phyloP scores from a whole-genome alignment of 2,888 invertebrate species.

The Eristalis intricaria region DNA sequence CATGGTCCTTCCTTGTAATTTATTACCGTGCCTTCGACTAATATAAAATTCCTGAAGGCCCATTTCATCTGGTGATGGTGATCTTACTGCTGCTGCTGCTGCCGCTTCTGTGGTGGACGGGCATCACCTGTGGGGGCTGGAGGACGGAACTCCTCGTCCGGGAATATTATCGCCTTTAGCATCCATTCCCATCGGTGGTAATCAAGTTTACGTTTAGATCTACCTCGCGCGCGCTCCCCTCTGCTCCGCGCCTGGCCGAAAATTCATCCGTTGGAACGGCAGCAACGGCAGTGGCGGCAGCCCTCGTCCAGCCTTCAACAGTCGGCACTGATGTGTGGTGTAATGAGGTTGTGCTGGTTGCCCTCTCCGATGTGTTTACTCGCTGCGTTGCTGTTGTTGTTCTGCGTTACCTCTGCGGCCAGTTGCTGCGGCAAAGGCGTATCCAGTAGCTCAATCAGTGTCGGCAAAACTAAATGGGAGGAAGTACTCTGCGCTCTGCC shows the following conservation, averaged over 20 bases:
- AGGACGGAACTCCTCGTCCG: conserved; percentile 40
- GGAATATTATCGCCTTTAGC: conserved; percentile 71
- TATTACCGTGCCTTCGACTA: conserved; percentile 71
- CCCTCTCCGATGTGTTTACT: conserved; percentile 27
- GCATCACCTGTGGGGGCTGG: conserved; percentile 30
- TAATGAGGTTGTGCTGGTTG: conserved; percentile 63
- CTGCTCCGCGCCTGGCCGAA: background rate
- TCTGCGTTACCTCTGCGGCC: conserved; percentile 1
- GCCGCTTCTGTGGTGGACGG: conserved; percentile 10
- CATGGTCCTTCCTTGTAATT: conserved; percentile 70
- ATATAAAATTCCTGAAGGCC: conserved; percentile 72
- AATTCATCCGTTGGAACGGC: background rate
- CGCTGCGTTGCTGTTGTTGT: background rate
- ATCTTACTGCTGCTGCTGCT: conserved; percentile 19
- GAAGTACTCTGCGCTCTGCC: conserved; percentile 63
- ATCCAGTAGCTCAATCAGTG: conserved; percentile 72
- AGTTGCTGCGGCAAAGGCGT: conserved; percentile 48
- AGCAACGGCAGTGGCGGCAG: background rate
- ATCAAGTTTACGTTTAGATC: conserved; percentile 72
- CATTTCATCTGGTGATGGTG: conserved; percentile 66
- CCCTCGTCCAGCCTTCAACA: background rate
- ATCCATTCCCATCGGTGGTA: conserved; percentile 72
- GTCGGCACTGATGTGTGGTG: conserved; percentile 44
- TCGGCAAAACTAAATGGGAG: conserved; percentile 71
- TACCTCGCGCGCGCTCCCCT: conserved; percentile 35